phyloP scores from a whole-genome alignment of 2,888 invertebrate species.

The Girardia tigrina region DNA sequence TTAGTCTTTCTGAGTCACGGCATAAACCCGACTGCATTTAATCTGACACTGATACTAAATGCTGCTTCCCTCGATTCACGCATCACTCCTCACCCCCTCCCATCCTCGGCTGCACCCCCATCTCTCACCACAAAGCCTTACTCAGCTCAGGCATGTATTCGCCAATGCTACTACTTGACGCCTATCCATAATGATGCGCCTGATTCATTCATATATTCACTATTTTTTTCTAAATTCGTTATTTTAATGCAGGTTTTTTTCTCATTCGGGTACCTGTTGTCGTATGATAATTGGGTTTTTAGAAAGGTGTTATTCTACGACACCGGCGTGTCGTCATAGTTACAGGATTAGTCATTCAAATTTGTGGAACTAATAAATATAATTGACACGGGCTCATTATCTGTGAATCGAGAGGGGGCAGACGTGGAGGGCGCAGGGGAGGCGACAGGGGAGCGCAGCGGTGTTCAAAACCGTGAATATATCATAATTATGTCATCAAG shows the following conservation, averaged over 20 bases:
- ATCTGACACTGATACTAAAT: background rate
- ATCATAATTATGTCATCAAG: too few relatives aligned
- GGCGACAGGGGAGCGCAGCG: too few relatives aligned
- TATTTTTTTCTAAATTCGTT: background rate
- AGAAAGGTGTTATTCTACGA: background rate
- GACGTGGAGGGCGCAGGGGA: too few relatives aligned
- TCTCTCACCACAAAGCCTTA: slow-evolving; percentile 11
- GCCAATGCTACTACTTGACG: slow-evolving; percentile 19
- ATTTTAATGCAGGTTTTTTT: background rate
- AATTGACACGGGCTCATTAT: background rate
- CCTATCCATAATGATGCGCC: slow-evolving; percentile 11
- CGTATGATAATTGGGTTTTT: background rate
- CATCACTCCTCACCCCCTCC: background rate
- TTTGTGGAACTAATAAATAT: background rate
- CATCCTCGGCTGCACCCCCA: too few relatives aligned
- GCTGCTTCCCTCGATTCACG: slow-evolving; percentile 7
- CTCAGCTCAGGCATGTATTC: slow-evolving; percentile 1
- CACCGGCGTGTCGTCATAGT: background rate
- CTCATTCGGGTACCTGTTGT: background rate
- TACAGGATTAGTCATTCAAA: background rate
- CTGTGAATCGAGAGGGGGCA: background rate
- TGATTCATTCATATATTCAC: background rate
- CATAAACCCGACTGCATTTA: background rate
- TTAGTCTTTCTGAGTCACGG: background rate
- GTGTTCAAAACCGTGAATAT: too few relatives aligned